phyloP scores from a whole-genome alignment of 2,888 invertebrate genomes.

The Erebia aethiops region DNA sequence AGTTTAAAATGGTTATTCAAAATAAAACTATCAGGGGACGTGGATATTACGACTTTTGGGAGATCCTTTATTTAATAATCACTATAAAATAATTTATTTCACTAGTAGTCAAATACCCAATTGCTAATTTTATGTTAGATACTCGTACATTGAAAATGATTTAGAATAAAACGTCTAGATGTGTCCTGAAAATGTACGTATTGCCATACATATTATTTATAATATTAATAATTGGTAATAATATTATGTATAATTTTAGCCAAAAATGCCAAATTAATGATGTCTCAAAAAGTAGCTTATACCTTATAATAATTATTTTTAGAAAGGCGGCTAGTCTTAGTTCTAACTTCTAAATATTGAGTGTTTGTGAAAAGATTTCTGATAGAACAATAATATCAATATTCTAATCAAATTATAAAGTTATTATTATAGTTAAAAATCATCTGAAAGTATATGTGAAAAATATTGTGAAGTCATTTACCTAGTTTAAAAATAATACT shows the following conservation, averaged over 20 bases:
- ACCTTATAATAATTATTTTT: conserved; percentile 29
- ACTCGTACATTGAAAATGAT: background rate
- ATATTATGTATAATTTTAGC: conserved; percentile 64
- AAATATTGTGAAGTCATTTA: no score
- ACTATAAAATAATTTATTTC: no score
- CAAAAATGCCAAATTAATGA: conserved; percentile 77
- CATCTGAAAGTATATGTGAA: background rate
- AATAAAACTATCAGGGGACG: no score
- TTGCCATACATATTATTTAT: background rate
- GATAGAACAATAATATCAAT: conserved; percentile 12
- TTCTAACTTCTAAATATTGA: conserved; percentile 19
- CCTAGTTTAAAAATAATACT: no score
- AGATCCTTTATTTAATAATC: no score
- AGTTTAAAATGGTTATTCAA: no score
- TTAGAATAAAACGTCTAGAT: background rate
- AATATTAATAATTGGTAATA: conserved; percentile 40
- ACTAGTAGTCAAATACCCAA: no score
- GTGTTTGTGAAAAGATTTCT: conserved; percentile 10
- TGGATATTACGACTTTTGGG: no score
- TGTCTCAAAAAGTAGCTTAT: conserved; percentile 52
- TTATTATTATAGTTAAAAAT: conserved; percentile 14
- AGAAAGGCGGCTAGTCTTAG: conserved; percentile 35
- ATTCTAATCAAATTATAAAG: conserved; percentile 9
- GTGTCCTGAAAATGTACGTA: background rate
- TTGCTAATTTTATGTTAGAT: no score